These are phyloP conservation scores for Indri indri DNA, from an alignment of 2,113 vertebrate species.

Conservation along the genomic window DNA sequence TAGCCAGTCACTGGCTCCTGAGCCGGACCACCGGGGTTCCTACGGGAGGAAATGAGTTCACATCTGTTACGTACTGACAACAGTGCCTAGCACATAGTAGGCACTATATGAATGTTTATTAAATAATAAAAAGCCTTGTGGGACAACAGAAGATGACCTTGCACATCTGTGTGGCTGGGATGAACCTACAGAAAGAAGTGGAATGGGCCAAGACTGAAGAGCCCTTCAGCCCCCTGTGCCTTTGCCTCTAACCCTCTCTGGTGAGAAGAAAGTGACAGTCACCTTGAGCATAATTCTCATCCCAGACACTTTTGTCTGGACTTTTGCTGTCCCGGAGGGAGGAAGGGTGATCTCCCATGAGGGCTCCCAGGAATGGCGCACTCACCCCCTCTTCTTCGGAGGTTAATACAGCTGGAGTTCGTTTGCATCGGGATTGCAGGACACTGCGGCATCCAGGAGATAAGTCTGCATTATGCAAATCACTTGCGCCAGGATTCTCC, in stretches of 20 bases:
- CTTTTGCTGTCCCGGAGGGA: neutral
- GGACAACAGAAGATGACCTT: neutral
- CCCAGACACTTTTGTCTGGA: neutral
- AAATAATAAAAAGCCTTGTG: neutral
- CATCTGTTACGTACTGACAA: neutral
- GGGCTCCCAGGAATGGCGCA: neutral
- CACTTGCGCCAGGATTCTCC: slow-evolving; percentile 8
- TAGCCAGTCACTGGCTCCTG: neutral
- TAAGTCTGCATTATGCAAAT: slow-evolving; percentile 56
- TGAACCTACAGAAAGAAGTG: neutral
- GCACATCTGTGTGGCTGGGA: neutral
- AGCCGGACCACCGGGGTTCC: neutral
- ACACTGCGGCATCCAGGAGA: neutral
- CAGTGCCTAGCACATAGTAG: neutral
- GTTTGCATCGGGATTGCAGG: neutral
- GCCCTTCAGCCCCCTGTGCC: neutral
- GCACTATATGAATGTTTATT: neutral
- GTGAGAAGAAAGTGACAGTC: neutral
- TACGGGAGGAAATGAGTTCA: neutral
- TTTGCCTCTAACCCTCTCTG: neutral
- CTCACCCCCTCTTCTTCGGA: neutral
- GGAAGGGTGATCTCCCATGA: neutral
- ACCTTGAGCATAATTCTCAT: neutral
- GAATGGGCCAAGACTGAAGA: neutral
- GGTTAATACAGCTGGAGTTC: neutral